These are phyloP conservation scores for Ectemnius lituratus DNA, from an alignment of 2,888 invertebrate genomes.

Conservation along the genomic window DNA sequence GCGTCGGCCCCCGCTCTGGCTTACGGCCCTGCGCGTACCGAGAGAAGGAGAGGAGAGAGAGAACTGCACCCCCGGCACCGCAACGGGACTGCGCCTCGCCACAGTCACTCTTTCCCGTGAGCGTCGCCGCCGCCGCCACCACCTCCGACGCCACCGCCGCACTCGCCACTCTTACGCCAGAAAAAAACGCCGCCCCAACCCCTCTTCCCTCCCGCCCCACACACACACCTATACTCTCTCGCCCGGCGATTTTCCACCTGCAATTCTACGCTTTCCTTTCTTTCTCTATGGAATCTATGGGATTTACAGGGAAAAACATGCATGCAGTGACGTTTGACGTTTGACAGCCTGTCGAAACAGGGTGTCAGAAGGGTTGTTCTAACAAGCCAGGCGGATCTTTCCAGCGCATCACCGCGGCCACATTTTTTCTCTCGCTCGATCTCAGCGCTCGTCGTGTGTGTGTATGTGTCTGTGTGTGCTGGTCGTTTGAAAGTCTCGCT, in stretches of 20 bases:
- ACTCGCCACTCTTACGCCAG: conserved; percentile 69
- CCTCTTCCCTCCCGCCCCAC: conserved; percentile 21
- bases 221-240: background rate
- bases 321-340: no score
- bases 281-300: background rate
- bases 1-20: conserved; percentile 62
- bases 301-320: no score
- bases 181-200: conserved; percentile 37
- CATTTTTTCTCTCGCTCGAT: conserved; percentile 73
- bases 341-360: no score
- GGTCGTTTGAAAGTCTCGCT: conserved; percentile 78
- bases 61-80: conserved; percentile 64
- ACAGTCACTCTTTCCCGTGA: conserved; percentile 66
- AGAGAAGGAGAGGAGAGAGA: conserved; percentile 9
- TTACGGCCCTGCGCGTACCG: conserved; percentile 59
- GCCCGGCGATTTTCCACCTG: background rate
- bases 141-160: conserved; percentile 26
- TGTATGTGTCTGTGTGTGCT: conserved; percentile 51
- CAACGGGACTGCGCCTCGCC: conserved; percentile 66
- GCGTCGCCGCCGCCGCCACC: conserved; percentile 51
- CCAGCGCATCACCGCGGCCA: conserved; percentile 59
- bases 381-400: conserved; percentile 17
- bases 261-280: background rate
- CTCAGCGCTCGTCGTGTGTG: no score
- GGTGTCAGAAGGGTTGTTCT: background rate